Evolutionary conservation across 2,113 vertebrate species (phyloP), one percentile per base, ranked within the genome.

Genomic region (Tragulus kanchil): DNA sequence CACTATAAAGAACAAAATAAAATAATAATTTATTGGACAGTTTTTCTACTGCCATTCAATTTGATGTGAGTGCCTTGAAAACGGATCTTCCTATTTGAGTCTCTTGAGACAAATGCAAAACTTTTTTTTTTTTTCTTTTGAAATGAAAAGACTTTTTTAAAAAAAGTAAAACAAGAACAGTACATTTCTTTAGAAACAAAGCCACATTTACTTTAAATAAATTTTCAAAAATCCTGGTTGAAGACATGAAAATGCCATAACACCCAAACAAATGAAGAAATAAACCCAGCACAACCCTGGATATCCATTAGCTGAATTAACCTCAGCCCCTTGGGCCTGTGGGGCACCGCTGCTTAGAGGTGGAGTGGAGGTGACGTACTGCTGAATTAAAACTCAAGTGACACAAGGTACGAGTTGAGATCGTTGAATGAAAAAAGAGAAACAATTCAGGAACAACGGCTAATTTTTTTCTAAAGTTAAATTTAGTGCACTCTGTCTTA

Each of bases 11-110:
- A 98, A 98, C 98, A 98, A 98, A 97, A 98, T 98, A 98, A 97
- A 98, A 99, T 98, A 98, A 98, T 99, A 98, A 99, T 99, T 99
- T 99, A 99, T 99, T 99, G 98, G 99, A 99, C 99, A 99, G 99
- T 99, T 99, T 99, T 99, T 99, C 99, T 99, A 99, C 99, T 99
- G 99, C 99, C 99, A 98, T 99, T 99, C 99, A 99, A 99, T 99
- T 99, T 99, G 99, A 99, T 94, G 98, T 99, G 99, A 99, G 99
- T 99, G 99, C 99, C 99, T 99, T 99, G 99, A 99, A 99, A 99
- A 99, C 98, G 98, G 99, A 99, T 99, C 99, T 99, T 99, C 99
- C 99, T 99, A 99, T 99, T 99, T 99, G 99, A 99, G 99, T 99
- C 99, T 99, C 98, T 98, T 98, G 99, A 99, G 99, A 99, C 99